These are phyloP conservation scores for Lordiphosa stackelbergi DNA, from an alignment of 1,140 invertebrate species.

Conservation along the genomic window DNA sequence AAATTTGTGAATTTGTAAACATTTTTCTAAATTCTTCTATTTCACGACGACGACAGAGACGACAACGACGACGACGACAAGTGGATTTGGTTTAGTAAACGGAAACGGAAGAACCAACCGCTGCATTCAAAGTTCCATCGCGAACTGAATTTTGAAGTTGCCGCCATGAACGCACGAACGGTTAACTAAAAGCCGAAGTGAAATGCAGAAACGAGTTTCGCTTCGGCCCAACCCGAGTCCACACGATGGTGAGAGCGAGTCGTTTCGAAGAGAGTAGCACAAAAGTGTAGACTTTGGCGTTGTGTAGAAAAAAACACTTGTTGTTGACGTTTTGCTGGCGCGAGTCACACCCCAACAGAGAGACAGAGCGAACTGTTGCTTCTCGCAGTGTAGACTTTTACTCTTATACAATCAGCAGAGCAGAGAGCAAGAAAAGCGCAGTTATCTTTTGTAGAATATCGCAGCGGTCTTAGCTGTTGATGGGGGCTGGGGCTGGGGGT, in stretches of 20 bases:
- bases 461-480: neutral
- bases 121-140: slow-evolving; percentile 75
- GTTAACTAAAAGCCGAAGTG: slow-evolving; percentile 7
- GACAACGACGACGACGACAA: slow-evolving; percentile 22
- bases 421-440: slow-evolving; percentile 51
- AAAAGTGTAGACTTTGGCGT: slow-evolving; percentile 8
- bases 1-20: slow-evolving; percentile 1
- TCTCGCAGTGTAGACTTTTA: slow-evolving; percentile 31
- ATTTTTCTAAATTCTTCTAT: slow-evolving; percentile 10
- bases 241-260: slow-evolving; percentile 15
- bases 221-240: neutral
- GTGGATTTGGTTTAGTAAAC: slow-evolving; percentile 28
- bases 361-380: slow-evolving; percentile 59
- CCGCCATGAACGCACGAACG: slow-evolving; percentile 12
- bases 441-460: slow-evolving; percentile 69
- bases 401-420: slow-evolving; percentile 41
- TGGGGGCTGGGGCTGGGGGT: neutral
- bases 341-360: slow-evolving; percentile 30
- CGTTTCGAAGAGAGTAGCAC: slow-evolving; percentile 11
- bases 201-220: slow-evolving; percentile 4
- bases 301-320: slow-evolving; percentile 63
- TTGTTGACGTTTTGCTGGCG: slow-evolving; percentile 51
- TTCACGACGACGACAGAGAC: slow-evolving; percentile 21
- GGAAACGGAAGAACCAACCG: slow-evolving; percentile 65
- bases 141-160: slow-evolving; percentile 62